Conservation (phyloP, 2,797 vertebrate species). For the Propithecus deckenii region DNA sequence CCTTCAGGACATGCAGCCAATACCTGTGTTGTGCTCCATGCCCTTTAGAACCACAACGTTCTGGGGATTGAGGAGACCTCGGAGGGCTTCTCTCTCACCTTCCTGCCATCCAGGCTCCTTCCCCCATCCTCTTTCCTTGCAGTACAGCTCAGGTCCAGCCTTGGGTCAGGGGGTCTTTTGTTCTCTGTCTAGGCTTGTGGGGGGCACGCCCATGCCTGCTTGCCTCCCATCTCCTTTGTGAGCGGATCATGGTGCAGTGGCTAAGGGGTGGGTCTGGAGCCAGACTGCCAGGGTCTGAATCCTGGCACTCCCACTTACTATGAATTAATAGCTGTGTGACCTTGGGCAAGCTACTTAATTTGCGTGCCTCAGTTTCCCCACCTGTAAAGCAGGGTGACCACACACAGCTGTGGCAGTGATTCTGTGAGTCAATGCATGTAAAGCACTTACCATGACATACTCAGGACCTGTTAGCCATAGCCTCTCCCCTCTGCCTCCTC, state of each 20-base stretch:
- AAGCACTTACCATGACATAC: background rate
- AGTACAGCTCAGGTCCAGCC: background rate
- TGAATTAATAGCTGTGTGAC: background rate
- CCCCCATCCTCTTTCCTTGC: background rate
- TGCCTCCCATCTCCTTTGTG: background rate
- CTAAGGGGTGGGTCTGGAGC: background rate
- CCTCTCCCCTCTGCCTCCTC: background rate
- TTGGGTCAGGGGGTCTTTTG: background rate
- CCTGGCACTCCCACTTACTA: background rate
- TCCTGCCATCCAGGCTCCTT: background rate
- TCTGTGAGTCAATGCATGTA: background rate
- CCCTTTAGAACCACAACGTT: background rate
- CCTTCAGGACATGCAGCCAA: background rate
- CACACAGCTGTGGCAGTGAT: background rate
- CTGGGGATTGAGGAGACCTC: background rate
- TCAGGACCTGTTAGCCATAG: background rate
- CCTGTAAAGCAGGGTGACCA: background rate
- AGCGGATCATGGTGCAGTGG: background rate
- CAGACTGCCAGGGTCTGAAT: background rate
- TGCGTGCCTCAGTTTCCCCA: background rate
- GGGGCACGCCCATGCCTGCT: background rate
- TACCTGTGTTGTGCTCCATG: background rate
- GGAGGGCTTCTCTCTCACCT: background rate
- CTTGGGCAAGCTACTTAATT: no score
- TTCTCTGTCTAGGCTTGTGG: rapidly evolving